phyloP scores from a whole-genome alignment of 1,140 invertebrate genomes.

The Apis mellifera region Amel_HAv3.1 CM009937.2:962001-962500 shows the following conservation, averaged over 20 bases:
- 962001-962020: constrained; percentile 73
- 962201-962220: not conserved
- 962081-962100: constrained; percentile 74
- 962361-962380: too few relatives aligned
- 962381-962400: too few relatives aligned
- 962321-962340: too few relatives aligned
- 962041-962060: constrained; percentile 82
- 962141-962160: not conserved
- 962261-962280: not conserved
- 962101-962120: constrained; percentile 69
- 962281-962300: too few relatives aligned
- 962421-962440: too few relatives aligned
- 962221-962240: not conserved
- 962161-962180: constrained; percentile 25
- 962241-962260: constrained; percentile 13
- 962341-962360: too few relatives aligned
- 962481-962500: too few relatives aligned
- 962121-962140: not conserved
- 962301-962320: too few relatives aligned
- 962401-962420: too few relatives aligned
- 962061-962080: constrained; percentile 81
- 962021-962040: constrained; percentile 81
- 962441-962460: too few relatives aligned
- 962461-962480: too few relatives aligned
- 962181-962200: constrained; percentile 30